phyloP scores from a whole-genome alignment of 2,888 invertebrate genomes.

The Agonopterix heracliana region DNA sequence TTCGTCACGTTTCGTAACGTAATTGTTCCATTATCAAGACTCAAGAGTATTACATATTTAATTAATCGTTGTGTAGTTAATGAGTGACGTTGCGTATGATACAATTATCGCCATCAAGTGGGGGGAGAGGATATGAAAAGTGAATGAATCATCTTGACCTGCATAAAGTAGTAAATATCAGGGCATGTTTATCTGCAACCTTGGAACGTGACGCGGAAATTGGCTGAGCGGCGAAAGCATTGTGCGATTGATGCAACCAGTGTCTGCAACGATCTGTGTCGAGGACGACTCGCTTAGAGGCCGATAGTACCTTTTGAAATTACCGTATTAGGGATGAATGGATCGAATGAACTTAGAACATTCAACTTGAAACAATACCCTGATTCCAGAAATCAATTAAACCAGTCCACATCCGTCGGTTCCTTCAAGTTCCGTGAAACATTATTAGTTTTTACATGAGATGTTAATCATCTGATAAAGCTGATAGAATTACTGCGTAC shows the following conservation, averaged over 20 bases:
- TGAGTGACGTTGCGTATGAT: constrained; percentile 45
- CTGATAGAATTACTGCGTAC: too few species aligned
- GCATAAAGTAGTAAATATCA: constrained; percentile 54
- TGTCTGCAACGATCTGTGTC: constrained; percentile 49
- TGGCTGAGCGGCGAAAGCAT: constrained; percentile 58
- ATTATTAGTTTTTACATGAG: too few species aligned
- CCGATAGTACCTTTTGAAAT: background rate
- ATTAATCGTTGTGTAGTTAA: constrained; percentile 36
- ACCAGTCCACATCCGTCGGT: too few species aligned
- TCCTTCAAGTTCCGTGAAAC: too few species aligned
- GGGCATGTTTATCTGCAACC: constrained; percentile 53
- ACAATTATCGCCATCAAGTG: constrained; percentile 51
- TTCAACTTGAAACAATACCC: too few species aligned
- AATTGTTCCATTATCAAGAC: constrained; percentile 19
- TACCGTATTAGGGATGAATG: background rate
- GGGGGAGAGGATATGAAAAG: constrained; percentile 46
- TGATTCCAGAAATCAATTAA: too few species aligned
- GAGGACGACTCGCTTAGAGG: constrained; percentile 32
- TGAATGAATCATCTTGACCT: constrained; percentile 67
- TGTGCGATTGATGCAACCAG: constrained; percentile 53
- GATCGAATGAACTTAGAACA: too few species aligned
- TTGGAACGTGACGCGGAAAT: constrained; percentile 72
- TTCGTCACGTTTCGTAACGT: background rate
- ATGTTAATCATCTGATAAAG: too few species aligned
- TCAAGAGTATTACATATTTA: too few species aligned